Evolutionary conservation across 2,888 invertebrate species (phyloP).

Genomic region (Holacanthella duospinosa): DNA sequence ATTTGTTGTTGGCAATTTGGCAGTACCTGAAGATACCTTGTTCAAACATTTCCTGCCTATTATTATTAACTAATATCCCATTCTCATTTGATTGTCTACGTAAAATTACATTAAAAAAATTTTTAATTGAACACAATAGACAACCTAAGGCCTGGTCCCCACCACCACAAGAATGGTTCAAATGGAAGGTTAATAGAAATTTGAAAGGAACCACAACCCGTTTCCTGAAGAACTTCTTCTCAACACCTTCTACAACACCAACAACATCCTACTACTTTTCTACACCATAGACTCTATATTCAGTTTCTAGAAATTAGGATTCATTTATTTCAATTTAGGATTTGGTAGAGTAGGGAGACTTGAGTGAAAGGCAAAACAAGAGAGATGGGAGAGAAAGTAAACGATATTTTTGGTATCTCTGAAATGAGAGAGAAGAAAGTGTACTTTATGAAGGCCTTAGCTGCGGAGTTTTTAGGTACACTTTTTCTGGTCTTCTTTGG

Average conservation of each 20-base stretch:
- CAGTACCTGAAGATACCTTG: too few relatives aligned
- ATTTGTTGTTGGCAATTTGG: too few relatives aligned
- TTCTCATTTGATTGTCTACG: too few relatives aligned
- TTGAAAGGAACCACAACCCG: neutral
- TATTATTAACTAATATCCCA: too few relatives aligned
- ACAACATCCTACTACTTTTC: too few relatives aligned
- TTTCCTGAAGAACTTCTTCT: neutral
- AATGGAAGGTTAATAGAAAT: neutral
- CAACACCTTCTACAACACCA: too few relatives aligned
- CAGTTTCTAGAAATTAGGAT: too few relatives aligned
- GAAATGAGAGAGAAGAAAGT: constrained; percentile 33
- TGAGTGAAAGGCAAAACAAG: neutral
- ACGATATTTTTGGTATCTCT: constrained; percentile 35
- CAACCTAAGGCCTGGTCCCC: neutral
- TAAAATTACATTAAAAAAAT: too few relatives aligned
- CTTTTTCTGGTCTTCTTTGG: constrained; percentile 33
- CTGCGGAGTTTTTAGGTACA: constrained; percentile 33
- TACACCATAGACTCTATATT: too few relatives aligned
- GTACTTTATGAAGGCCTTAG: constrained; percentile 30
- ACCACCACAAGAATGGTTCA: neutral
- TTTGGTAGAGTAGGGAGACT: neutral
- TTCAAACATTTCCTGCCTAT: too few relatives aligned
- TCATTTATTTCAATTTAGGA: too few relatives aligned
- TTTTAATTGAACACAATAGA: too few relatives aligned
- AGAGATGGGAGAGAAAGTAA: constrained; percentile 33